Evolutionary conservation across 1,140 invertebrate species (phyloP).

Genomic region (Lysiphlebus fabarum): DNA sequence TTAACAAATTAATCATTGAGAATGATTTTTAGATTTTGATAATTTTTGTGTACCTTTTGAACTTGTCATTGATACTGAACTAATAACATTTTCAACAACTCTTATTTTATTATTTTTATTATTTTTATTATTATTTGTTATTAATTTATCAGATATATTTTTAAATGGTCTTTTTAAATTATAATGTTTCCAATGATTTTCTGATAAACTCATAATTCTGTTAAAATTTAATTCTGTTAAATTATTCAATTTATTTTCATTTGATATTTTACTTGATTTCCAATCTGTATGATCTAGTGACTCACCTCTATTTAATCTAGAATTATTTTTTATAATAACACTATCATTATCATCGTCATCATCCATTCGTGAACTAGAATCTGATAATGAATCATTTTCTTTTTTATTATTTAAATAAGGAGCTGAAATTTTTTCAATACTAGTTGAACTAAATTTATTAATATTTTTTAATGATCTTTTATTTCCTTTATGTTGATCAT

Average conservation of each 20-base stretch:
- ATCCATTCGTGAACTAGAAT: constrained; percentile 13
- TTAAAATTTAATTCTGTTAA: background rate
- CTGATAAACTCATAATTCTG: constrained; percentile 11
- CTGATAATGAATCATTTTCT: background rate
- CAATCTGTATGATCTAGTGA: background rate
- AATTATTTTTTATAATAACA: background rate
- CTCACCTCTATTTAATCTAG: constrained; percentile 7
- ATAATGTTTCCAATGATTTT: constrained; percentile 2
- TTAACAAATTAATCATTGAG: background rate
- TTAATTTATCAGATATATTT: background rate
- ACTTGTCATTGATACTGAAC: constrained; percentile 18
- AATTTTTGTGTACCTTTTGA: constrained; percentile 10
- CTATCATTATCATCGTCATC: constrained; percentile 5
- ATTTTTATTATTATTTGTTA: background rate
- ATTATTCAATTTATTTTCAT: background rate
- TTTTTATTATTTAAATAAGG: constrained; percentile 17
- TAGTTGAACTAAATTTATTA: constrained; percentile 10
- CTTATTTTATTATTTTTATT: constrained; percentile 17
- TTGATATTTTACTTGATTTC: background rate
- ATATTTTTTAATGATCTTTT: background rate
- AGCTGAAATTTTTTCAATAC: constrained; percentile 14
- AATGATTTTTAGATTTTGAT: background rate
- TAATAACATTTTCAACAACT: constrained; percentile 19
- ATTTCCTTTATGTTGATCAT: background rate
- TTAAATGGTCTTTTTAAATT: constrained; percentile 4